Evolutionary conservation across 2,797 vertebrate species (phyloP).

Genomic region (Notolabrus celidotus): DNA sequence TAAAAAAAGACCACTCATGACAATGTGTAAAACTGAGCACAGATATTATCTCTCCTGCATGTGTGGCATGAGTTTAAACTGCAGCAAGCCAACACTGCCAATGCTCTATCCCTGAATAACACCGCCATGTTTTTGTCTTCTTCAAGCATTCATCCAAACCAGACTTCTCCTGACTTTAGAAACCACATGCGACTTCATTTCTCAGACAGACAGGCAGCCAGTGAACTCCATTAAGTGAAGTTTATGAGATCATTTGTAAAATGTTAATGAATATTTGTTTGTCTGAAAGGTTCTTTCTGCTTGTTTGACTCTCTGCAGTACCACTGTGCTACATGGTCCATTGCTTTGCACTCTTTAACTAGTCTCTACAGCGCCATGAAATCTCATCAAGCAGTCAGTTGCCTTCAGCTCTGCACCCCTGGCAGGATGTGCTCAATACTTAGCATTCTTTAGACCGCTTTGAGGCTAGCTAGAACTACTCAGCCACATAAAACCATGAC

Average conservation of each 20-base stretch:
- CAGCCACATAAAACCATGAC: constrained; percentile 45
- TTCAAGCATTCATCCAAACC: background rate
- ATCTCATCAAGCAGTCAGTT: constrained; percentile 41
- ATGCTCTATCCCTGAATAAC: background rate
- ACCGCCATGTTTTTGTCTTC: background rate
- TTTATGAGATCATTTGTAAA: constrained; percentile 10
- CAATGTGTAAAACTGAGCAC: too few species aligned
- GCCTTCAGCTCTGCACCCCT: constrained; percentile 29
- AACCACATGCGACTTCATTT: background rate
- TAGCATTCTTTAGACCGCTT: constrained; percentile 46
- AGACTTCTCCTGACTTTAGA: background rate
- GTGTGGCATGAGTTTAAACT: background rate
- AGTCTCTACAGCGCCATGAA: constrained; percentile 28
- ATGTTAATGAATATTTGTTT: constrained; percentile 18
- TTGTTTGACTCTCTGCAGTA: constrained; percentile 30
- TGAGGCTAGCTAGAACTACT: constrained; percentile 25
- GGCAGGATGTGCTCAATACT: constrained; percentile 27
- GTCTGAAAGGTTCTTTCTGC: constrained; percentile 24
- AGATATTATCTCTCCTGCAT: too few species aligned
- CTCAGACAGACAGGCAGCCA: background rate
- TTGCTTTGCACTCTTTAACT: constrained; percentile 35
- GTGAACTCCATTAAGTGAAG: background rate
- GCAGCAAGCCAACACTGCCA: background rate
- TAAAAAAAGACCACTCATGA: too few species aligned
- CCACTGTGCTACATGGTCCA: constrained; percentile 9